Base-by-base conservation (phyloP, 2,888 invertebrate genomes). In the Laothoe populi region DNA sequence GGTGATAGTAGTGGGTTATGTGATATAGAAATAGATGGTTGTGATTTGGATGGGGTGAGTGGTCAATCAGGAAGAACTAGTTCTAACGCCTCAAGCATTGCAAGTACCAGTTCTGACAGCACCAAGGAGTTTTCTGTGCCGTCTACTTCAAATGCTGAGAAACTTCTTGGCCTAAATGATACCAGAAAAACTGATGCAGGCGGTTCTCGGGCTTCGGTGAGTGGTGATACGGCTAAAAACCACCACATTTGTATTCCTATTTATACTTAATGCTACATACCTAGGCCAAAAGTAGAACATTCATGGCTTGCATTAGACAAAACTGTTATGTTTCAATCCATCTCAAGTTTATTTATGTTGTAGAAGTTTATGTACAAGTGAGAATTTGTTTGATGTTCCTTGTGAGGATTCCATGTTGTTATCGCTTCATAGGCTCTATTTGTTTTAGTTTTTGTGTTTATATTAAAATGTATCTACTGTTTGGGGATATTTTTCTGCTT, bases 91-190 rank as follows among this genome's bases (percentile, higher is more conserved):
- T 90, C 90, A 0, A 90, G 90, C 66, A 88, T 87, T 61, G 86
- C 83, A 2, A 90, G 90, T 63, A 76, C 84, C 5, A 84, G 87
- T 63, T 89, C 90, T 0, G 88, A 88, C 48, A 87, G 84, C 44
- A 84, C 80, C 40, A 88, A 87, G 69, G 88, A 86, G 59, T 90
- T 87, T 64, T 84, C 76, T 21, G 88, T 88, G 59, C 87, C 91
- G 24, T 91, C 92, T 21, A 92, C 92, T 0, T 90, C 91, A 0
- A 92, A 91, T 66, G 92, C 92, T 19, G 92, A 92, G 11, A 88
- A 85, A 67, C 71, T 92, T 26, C 79, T 92, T 0, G 92, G 92
- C 0, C 82, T 92, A 11, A 82, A 83, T 64, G 82, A 84, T 57
- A 80, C 74, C 24, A 75, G 81, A 62, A 84, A 81, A 35, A 82